These are phyloP conservation scores for Apotomis betuletana DNA, from an alignment of 2,888 invertebrate genomes.

Conservation along the genomic window DNA sequence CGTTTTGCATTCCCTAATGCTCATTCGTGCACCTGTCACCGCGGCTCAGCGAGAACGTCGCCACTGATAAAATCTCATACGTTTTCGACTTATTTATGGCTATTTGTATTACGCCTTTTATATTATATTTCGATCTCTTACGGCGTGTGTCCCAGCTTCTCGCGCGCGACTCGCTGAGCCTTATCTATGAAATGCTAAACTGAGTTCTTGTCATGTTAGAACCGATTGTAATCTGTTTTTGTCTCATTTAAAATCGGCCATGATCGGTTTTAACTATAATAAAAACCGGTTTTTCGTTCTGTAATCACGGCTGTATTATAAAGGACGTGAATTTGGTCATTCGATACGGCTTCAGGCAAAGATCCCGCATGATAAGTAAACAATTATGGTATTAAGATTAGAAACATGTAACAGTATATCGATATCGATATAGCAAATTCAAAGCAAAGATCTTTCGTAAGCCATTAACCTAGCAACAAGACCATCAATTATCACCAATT, in stretches of 20 bases:
- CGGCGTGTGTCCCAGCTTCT: conserved; percentile 1
- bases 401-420: background rate
- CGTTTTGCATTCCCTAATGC: background rate
- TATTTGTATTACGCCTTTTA: background rate
- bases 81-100: background rate
- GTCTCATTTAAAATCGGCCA: background rate
- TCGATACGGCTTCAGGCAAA: conserved; percentile 29
- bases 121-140: conserved; percentile 13
- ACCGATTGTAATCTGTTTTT: background rate
- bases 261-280: background rate
- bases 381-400: background rate
- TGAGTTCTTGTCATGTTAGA: too few relatives aligned
- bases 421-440: background rate
- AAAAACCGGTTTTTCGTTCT: background rate
- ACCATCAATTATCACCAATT: too few relatives aligned
- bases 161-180: background rate
- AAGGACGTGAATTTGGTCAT: conserved; percentile 3
- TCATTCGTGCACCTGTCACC: background rate
- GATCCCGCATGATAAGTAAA: background rate
- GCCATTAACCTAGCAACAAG: too few relatives aligned
- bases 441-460: background rate
- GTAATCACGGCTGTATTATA: conserved; percentile 2
- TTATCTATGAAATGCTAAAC: background rate
- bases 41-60: background rate
- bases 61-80: conserved; percentile 3